These are phyloP conservation scores for Lates japonicus DNA, from an alignment of 2,797 vertebrate genomes.

Conservation along the genomic window DNA sequence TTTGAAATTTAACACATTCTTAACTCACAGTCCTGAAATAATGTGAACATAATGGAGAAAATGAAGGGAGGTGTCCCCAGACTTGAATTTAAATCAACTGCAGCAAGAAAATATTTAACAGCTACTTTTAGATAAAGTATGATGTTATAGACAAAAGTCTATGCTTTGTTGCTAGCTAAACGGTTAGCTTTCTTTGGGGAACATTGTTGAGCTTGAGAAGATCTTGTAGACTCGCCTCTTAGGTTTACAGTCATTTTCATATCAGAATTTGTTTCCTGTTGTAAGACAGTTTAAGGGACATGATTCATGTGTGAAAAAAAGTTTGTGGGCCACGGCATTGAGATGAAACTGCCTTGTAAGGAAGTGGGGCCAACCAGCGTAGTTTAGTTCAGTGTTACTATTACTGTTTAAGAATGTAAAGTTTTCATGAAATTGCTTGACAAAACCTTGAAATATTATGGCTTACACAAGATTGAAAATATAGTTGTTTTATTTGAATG, in stretches of 20 bases:
- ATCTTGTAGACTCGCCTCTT: neutral
- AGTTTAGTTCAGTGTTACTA: neutral
- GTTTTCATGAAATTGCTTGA: neutral
- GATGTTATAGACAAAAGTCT: neutral
- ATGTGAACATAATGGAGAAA: neutral
- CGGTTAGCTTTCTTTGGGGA: too few species aligned
- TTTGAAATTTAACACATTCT: too few species aligned
- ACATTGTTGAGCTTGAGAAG: neutral
- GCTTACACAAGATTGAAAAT: neutral
- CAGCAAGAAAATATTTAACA: neutral
- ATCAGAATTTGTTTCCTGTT: neutral
- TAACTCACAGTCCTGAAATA: neutral
- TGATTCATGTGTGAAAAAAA: neutral
- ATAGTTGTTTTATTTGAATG: neutral
- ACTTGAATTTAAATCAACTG: neutral
- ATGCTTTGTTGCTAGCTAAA: neutral
- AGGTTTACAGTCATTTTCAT: neutral
- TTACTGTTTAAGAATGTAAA: neutral
- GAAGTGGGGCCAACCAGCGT: neutral
- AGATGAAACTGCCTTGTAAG: neutral
- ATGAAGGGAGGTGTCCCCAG: neutral
- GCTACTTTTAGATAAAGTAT: neutral
- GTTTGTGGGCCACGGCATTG: neutral
- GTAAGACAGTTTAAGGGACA: too few species aligned
- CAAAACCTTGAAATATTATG: slow-evolving; percentile 2